Conservation (phyloP, 2,113 vertebrate species). For the Myotis yumanensis region DNA sequence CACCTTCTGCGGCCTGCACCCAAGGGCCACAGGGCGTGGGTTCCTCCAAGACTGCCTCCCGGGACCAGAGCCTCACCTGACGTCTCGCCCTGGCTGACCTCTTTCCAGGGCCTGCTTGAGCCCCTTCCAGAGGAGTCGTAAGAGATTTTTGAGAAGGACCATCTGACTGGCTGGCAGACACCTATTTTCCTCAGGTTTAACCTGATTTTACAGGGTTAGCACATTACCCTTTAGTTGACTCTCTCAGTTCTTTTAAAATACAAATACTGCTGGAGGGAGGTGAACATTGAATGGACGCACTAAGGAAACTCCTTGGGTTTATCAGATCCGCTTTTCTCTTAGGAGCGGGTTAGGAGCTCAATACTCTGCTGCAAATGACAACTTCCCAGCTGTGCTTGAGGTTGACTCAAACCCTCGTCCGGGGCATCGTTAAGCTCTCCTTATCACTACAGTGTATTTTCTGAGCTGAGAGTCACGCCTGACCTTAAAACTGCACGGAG, state of each 20-base stretch:
- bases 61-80: background rate
- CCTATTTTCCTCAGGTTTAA: background rate
- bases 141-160: background rate
- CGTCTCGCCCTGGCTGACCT: background rate
- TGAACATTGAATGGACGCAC: background rate
- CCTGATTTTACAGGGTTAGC: background rate
- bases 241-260: background rate
- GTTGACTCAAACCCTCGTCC: background rate
- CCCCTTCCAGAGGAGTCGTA: background rate
- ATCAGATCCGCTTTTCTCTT: background rate
- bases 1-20: background rate
- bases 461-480: background rate
- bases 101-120: background rate
- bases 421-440: too few relatives aligned
- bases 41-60: background rate
- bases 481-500: accelerated
- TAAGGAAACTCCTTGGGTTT: background rate
- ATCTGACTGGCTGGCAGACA: background rate
- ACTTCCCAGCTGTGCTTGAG: background rate
- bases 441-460: background rate
- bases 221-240: background rate
- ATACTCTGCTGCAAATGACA: background rate
- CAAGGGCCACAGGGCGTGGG: background rate
- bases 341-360: background rate
- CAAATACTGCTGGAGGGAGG: background rate